Percentiles rank a stretch among this genome's conserved stretches.
phyloP scores from a whole-genome alignment of 2,888 invertebrate genomes.

The Helleia helle region DNA sequence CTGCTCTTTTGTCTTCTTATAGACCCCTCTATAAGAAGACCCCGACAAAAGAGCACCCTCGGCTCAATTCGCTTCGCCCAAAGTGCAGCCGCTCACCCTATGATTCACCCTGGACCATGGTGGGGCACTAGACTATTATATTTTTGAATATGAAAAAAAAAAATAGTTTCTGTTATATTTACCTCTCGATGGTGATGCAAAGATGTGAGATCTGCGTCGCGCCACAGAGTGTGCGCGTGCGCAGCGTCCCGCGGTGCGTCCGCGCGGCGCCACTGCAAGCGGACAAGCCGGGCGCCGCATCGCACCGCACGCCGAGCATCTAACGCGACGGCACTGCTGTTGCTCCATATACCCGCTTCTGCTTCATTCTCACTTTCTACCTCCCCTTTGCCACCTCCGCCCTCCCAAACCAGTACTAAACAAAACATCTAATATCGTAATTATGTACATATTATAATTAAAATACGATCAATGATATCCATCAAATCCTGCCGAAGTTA shows the following conservation, averaged over 20 bases:
- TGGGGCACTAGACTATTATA: too few species aligned
- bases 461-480: too few species aligned
- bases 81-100: too few species aligned
- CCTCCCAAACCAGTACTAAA: constrained; percentile 62
- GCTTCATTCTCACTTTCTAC: constrained; percentile 37
- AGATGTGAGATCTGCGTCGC: constrained; percentile 61
- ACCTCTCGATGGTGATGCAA: constrained; percentile 63
- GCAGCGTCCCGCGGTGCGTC: constrained; percentile 31
- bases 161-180: too few species aligned
- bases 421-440: not conserved
- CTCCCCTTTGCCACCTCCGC: constrained; percentile 41
- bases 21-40: too few species aligned
- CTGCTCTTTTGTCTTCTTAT: too few species aligned
- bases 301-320: constrained; percentile 60
- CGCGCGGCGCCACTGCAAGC: constrained; percentile 59
- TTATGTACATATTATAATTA: too few species aligned
- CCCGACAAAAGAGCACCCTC: too few species aligned
- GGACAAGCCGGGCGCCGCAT: constrained; percentile 57
- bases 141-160: too few species aligned
- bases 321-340: constrained; percentile 57
- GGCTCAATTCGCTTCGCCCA: too few species aligned
- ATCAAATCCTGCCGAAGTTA: too few species aligned
- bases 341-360: constrained; percentile 65
- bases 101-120: too few species aligned
- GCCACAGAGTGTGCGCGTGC: constrained; percentile 32